Evolutionary conservation across 2,888 invertebrate genomes (phyloP).

Genomic region (Portevinia maculata): DNA sequence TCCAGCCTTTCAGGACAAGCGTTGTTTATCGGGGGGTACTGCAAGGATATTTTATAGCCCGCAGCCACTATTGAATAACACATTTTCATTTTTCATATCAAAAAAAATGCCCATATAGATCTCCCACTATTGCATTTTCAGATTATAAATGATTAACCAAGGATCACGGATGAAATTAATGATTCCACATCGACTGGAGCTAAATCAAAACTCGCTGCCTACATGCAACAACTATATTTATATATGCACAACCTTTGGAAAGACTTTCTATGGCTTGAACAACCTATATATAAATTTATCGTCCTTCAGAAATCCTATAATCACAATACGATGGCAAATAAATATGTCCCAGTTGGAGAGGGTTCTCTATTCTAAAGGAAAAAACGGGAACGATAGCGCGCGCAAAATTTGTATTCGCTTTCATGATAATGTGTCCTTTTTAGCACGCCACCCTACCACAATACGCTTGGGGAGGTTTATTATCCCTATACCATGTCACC

Average conservation of each 20-base stretch:
- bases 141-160: background rate
- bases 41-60: too few relatives aligned
- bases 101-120: too few relatives aligned
- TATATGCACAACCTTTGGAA: background rate
- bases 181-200: background rate
- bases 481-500: conserved; percentile 13
- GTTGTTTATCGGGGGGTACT: too few relatives aligned
- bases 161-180: background rate
- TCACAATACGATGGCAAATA: background rate
- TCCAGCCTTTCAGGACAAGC: too few relatives aligned
- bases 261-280: background rate
- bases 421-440: conserved; percentile 45
- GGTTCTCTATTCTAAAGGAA: background rate
- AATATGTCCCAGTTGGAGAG: background rate
- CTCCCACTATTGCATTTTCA: too few relatives aligned
- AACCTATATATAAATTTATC: conserved; percentile 21
- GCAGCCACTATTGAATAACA: too few relatives aligned
- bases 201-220: background rate
- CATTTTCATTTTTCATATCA: too few relatives aligned
- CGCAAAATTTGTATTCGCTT: conserved; percentile 28
- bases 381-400: conserved; percentile 13
- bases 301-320: conserved; percentile 17
- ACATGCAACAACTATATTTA: conserved; percentile 18
- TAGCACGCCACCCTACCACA: conserved; percentile 17
- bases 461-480: conserved; percentile 2